Conservation (phyloP, 2,797 vertebrate genomes). For the Podarcis siculus region DNA sequence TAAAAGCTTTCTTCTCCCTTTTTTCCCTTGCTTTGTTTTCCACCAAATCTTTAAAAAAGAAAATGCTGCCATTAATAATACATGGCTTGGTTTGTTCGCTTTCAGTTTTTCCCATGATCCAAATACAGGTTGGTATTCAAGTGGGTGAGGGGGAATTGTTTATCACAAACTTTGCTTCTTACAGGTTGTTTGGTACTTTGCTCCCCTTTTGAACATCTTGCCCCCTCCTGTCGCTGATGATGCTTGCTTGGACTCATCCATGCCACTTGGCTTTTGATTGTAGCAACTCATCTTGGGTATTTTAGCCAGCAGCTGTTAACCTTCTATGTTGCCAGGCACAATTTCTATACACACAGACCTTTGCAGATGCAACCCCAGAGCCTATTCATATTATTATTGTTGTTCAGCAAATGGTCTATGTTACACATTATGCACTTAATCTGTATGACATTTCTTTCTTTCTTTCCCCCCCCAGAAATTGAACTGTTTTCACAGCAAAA, state of each 20-base stretch:
- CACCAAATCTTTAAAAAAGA: conserved; percentile 63
- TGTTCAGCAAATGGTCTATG: background rate
- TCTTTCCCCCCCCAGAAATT: background rate
- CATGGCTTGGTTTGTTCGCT: conserved; percentile 64
- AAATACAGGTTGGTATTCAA: conserved; percentile 51
- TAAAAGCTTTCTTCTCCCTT: conserved; percentile 28
- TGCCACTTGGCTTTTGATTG: background rate
- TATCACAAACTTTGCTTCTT: conserved; percentile 48
- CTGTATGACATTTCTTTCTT: background rate
- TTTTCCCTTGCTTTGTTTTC: conserved; percentile 46
- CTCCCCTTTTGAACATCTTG: background rate
- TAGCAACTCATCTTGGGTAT: background rate
- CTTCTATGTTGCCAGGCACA: background rate
- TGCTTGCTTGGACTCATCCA: background rate
- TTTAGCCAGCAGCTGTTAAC: background rate
- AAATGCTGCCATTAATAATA: conserved; percentile 70
- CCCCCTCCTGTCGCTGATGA: background rate
- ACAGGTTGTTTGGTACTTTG: conserved; percentile 17
- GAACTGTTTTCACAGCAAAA: background rate
- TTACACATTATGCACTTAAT: background rate
- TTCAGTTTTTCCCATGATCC: conserved; percentile 62
- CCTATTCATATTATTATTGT: background rate
- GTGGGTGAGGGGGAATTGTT: conserved; percentile 33
- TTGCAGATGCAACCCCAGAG: background rate
- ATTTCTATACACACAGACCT: background rate